Evolutionary conservation across 2,113 vertebrate species (phyloP).

Genomic region (Prietella phreatophila): DNA sequence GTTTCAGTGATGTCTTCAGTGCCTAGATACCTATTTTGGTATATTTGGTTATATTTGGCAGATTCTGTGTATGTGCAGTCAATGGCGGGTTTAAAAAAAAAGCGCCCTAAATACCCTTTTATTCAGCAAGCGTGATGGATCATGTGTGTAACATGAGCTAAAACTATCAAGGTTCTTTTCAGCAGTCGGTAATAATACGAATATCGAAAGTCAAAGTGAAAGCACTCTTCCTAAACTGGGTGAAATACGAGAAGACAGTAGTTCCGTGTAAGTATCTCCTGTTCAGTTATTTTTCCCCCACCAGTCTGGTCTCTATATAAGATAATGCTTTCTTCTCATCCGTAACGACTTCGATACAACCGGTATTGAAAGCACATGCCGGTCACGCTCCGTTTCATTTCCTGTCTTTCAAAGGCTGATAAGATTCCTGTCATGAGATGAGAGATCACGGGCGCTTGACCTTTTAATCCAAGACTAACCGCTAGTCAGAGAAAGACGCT

Average conservation of each 20-base stretch:
- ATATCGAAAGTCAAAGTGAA: not conserved
- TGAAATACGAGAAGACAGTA: not conserved
- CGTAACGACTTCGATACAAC: not conserved
- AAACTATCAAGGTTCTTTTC: not conserved
- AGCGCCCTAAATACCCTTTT: not conserved
- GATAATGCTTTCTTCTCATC: not conserved
- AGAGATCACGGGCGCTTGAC: constrained; percentile 21
- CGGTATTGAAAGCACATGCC: constrained; percentile 44
- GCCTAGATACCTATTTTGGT: not conserved
- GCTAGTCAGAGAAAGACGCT: not conserved
- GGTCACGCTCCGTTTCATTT: constrained; percentile 51
- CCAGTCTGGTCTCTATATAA: not conserved
- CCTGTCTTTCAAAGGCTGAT: constrained; percentile 38
- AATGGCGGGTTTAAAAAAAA: too few species aligned
- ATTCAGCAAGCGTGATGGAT: not conserved
- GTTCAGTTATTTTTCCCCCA: not conserved
- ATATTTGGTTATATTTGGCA: not conserved
- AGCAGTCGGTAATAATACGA: not conserved
- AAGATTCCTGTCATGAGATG: not conserved
- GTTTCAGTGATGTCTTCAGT: not conserved
- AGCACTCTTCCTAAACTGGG: not conserved
- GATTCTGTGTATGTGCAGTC: not conserved
- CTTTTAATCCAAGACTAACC: constrained; percentile 32
- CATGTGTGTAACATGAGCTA: not conserved
- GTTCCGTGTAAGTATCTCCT: not conserved